Evolutionary conservation across 2,888 invertebrate genomes (phyloP).

Genomic region (Patella ulyssiponensis): DNA sequence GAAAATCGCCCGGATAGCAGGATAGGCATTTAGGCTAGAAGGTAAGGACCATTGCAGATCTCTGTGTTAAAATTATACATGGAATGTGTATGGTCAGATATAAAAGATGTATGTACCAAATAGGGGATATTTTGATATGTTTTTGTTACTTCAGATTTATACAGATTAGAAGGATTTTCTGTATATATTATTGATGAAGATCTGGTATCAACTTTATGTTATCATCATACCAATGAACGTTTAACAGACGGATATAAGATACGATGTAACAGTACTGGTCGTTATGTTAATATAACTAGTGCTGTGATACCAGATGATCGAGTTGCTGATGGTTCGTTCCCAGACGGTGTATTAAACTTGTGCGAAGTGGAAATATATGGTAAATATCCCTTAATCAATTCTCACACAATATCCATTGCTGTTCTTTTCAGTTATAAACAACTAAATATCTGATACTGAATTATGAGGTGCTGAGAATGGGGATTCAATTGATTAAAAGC

Average conservation of each 20-base stretch:
- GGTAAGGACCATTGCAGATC: too few relatives aligned
- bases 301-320: too few relatives aligned
- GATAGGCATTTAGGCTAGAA: too few relatives aligned
- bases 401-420: not conserved
- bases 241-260: not conserved
- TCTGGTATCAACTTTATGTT: not conserved
- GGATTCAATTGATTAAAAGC: too few relatives aligned
- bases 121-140: too few relatives aligned
- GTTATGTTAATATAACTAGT: conserved; percentile 1
- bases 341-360: not conserved
- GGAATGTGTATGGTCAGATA: too few relatives aligned
- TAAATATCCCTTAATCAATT: not conserved
- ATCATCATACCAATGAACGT: not conserved
- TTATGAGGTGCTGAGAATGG: too few relatives aligned
- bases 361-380: conserved; percentile 4
- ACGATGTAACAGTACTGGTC: conserved; percentile 6
- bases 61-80: too few relatives aligned
- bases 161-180: not conserved
- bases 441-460: too few relatives aligned
- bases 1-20: too few relatives aligned
- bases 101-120: too few relatives aligned
- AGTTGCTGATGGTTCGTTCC: not conserved
- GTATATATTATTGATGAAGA: not conserved
- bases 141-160: not conserved
- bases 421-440: too few relatives aligned